These are phyloP conservation scores for Silurus glanis DNA, from an alignment of 2,113 vertebrate genomes.

Conservation along the genomic window DNA sequence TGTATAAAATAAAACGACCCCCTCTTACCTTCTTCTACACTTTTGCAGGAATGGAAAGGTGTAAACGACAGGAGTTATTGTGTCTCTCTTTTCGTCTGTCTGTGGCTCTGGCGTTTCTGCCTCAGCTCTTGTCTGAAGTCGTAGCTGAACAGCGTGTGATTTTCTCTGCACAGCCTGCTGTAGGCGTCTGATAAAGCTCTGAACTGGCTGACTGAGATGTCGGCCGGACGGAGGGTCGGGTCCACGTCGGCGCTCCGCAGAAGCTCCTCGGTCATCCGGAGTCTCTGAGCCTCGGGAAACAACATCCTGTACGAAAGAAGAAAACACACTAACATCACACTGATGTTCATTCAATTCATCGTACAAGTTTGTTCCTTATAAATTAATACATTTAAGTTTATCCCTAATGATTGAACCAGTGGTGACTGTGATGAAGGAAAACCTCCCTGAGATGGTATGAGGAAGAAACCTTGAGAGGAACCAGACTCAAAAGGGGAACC, in stretches of 20 bases:
- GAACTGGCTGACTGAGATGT: slow-evolving; percentile 83
- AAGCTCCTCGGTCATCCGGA: slow-evolving; percentile 77
- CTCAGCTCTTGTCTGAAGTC: slow-evolving; percentile 85
- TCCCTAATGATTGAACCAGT: too few relatives aligned
- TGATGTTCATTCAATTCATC: not conserved
- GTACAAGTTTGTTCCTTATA: too few relatives aligned
- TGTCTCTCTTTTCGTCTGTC: slow-evolving; percentile 28
- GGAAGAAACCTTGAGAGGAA: too few relatives aligned
- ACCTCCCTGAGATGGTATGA: too few relatives aligned
- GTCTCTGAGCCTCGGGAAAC: slow-evolving; percentile 82
- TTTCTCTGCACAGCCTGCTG: slow-evolving; percentile 77
- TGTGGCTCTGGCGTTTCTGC: slow-evolving; percentile 58
- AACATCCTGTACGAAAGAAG: slow-evolving; percentile 75
- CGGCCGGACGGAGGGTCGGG: slow-evolving; percentile 80
- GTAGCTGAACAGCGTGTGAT: slow-evolving; percentile 78
- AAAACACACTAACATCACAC: not conserved
- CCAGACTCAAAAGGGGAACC: too few relatives aligned
- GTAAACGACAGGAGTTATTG: slow-evolving; percentile 55
- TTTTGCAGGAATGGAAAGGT: slow-evolving; percentile 25
- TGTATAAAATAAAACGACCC: not conserved
- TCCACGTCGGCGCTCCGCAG: slow-evolving; percentile 82
- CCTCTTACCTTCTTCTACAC: slow-evolving; percentile 16
- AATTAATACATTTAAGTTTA: too few relatives aligned
- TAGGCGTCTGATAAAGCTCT: slow-evolving; percentile 81
- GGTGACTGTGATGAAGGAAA: too few relatives aligned